Conservation (phyloP, 2,797 vertebrate species). For the Antennarius maculatus region DNA sequence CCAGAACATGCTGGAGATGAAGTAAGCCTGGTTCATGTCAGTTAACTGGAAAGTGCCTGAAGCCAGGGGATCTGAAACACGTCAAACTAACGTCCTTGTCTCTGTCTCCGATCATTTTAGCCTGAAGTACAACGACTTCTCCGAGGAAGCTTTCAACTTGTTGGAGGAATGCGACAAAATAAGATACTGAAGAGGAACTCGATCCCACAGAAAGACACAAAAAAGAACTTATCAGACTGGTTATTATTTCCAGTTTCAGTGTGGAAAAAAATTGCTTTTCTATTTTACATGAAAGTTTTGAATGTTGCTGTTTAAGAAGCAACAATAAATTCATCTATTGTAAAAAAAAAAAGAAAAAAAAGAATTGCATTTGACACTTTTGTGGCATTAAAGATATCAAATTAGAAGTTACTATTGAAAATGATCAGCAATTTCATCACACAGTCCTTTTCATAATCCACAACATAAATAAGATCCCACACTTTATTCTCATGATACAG, state of each 20-base stretch:
- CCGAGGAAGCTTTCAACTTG: constrained; percentile 69
- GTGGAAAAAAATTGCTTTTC: background rate
- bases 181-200: constrained; percentile 50
- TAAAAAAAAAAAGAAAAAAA: too few species aligned
- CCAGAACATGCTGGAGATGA: constrained; percentile 64
- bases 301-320: too few species aligned
- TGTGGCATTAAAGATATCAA: too few species aligned
- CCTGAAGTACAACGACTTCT: constrained; percentile 76
- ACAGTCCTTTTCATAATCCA: background rate
- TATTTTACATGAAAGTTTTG: too few species aligned
- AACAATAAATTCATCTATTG: too few species aligned
- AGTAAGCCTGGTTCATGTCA: constrained; percentile 49
- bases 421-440: too few species aligned
- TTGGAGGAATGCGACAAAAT: constrained; percentile 68
- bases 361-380: too few species aligned
- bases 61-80: background rate
- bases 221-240: too few species aligned
- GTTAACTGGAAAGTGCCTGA: background rate
- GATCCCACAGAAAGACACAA: too few species aligned
- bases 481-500: constrained; percentile 14
- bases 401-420: too few species aligned
- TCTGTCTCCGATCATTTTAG: constrained; percentile 60
- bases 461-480: constrained; percentile 1
- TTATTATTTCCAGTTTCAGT: background rate
- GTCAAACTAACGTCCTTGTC: background rate